Base-by-base conservation (phyloP, 2,888 invertebrate species). In the Rotaria socialis region DNA sequence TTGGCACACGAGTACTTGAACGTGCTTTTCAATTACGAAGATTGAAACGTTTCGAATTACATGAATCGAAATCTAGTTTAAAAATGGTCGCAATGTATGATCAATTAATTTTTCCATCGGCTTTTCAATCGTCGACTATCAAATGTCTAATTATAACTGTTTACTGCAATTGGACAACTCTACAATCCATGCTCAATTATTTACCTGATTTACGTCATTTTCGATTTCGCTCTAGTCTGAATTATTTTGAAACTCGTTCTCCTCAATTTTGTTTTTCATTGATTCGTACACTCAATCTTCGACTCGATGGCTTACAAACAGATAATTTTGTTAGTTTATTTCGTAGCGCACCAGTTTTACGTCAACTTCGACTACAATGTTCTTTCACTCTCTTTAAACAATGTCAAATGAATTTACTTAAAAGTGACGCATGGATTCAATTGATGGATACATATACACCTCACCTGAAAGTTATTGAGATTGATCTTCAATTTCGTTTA, bases 41-140 rank as follows among this genome's bases (percentile, higher is more conserved):
- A 67, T 67, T 67, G 5, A 67, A 67, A 35, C 67, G 5, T 67
- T 67, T 67, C 16, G 67, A 67, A 67, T 67, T 67, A 35, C 67
- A 67, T 35, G 67, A 67, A 67, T 67, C 67, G 6, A 67, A 67
- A 67, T 67, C 67, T 35, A 67, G 67, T 35, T 67, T 67, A 35
- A 27, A 27, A 67, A 67, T 67, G 67, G 67, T 67, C 2, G 67
- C 35, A 67, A 16, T 67, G 35, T 14, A 27, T 35, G 35, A 67
- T 67, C 14, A 67, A 67, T 67, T 67, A 35, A n/a, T 14, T 35
- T 67, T 67, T 67, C 67, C 67, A 67, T 35, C 67, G 24, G 35
- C 27, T 35, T 67, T 67, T 67, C 35, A 67, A n/a, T 67, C 67
- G 35, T 35, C 67, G 35, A 16, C 27, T 67, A 27, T 67, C 11